A percentile compares a stretch with the other conserved stretches of the same genome.
Evolutionary conservation across 2,797 vertebrate species (phyloP).

Genomic region (Pangasius sanitwongsei): DNA sequence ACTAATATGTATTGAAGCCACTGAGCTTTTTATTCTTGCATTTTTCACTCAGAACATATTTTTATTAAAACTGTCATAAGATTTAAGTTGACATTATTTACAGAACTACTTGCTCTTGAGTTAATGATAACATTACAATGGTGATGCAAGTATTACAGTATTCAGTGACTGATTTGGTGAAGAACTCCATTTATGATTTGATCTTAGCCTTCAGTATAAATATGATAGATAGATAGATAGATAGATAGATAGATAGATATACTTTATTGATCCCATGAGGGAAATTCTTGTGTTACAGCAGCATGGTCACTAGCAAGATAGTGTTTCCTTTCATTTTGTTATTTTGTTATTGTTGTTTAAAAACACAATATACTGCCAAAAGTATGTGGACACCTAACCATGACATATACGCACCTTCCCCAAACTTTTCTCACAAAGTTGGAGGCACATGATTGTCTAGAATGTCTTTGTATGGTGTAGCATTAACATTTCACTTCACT

Average conservation of each 20-base stretch:
- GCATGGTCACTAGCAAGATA: too few relatives aligned
- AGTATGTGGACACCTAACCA: neutral
- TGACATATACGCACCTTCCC: neutral
- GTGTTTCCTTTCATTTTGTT: too few relatives aligned
- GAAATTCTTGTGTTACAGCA: too few relatives aligned
- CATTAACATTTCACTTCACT: neutral
- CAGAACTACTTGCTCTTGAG: neutral
- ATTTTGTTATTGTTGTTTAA: neutral
- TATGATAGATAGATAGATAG: too few relatives aligned
- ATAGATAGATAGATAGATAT: too few relatives aligned
- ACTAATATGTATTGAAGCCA: neutral
- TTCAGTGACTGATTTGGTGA: neutral
- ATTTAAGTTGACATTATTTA: neutral
- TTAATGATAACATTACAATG: neutral
- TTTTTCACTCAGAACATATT: neutral
- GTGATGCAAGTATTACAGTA: neutral
- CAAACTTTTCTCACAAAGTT: neutral
- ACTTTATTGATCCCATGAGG: too few relatives aligned
- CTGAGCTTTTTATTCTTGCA: neutral
- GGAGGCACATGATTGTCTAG: neutral
- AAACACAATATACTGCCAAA: neutral
- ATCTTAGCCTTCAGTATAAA: neutral
- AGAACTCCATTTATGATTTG: neutral
- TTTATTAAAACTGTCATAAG: neutral
- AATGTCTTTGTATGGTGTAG: neutral